Percentiles rank a stretch among this genome's conserved stretches.
phyloP scores from a whole-genome alignment of 2,113 vertebrate species.

The Lepisosteus osseus region DNA sequence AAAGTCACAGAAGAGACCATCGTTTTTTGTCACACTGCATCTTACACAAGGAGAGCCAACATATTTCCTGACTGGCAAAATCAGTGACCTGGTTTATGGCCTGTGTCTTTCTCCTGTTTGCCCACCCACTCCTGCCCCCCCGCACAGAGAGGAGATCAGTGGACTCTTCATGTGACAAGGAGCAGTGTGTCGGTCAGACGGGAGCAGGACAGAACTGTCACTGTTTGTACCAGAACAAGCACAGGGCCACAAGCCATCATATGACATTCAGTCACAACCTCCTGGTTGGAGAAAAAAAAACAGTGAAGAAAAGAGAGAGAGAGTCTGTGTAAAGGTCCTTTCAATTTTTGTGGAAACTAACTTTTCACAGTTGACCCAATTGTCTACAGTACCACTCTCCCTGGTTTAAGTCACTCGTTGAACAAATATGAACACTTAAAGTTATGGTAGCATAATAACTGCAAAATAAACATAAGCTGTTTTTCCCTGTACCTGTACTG shows the following conservation, averaged over 20 bases:
- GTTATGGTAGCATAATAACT: no score
- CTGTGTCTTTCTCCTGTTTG: constrained; percentile 67
- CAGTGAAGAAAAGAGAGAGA: constrained; percentile 13
- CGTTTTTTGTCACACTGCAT: not conserved
- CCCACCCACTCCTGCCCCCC: not conserved
- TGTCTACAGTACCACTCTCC: constrained; percentile 45
- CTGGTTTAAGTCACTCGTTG: constrained; percentile 28
- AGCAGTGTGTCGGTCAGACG: constrained; percentile 83
- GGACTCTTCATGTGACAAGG: constrained; percentile 86
- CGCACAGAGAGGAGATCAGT: constrained; percentile 63
- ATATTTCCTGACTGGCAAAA: constrained; percentile 70
- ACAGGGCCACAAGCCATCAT: constrained; percentile 78
- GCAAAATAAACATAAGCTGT: no score
- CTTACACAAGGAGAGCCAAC: constrained; percentile 32
- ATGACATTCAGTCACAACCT: constrained; percentile 84
- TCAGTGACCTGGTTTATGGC: constrained; percentile 73
- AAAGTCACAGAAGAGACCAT: no score
- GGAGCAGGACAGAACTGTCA: constrained; percentile 87
- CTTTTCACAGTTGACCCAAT: constrained; percentile 39
- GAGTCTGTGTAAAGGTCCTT: constrained; percentile 12
- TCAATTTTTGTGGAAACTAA: constrained; percentile 37
- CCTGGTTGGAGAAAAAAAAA: constrained; percentile 44
- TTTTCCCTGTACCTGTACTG: no score
- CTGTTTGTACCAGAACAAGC: constrained; percentile 85
- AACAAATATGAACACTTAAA: constrained; percentile 32